phyloP scores from a whole-genome alignment of 2,113 vertebrate species.

The Sciurus niger region DNA sequence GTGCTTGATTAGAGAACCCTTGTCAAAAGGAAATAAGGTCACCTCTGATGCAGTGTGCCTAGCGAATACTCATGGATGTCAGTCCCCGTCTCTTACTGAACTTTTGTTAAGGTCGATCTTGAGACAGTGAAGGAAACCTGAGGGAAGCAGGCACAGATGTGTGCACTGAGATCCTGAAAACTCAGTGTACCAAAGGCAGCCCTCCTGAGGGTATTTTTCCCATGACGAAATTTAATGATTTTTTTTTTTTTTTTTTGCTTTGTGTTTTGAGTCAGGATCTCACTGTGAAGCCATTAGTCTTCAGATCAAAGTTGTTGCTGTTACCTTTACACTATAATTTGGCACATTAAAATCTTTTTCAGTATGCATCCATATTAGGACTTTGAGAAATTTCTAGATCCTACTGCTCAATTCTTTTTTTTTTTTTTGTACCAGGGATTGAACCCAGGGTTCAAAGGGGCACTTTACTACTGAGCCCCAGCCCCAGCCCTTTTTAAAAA shows the following conservation, averaged over 20 bases:
- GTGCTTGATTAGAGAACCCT: neutral
- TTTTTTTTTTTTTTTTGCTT: no score
- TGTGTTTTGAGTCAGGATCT: neutral
- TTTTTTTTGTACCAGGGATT: no score
- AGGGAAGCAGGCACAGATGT: neutral
- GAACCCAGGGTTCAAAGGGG: no score
- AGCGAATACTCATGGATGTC: neutral
- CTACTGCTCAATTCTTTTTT: neutral
- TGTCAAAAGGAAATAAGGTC: neutral
- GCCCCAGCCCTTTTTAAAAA: no score
- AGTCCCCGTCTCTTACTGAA: neutral
- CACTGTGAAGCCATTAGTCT: neutral
- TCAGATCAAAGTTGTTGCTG: neutral
- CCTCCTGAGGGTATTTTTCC: neutral
- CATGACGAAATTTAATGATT: neutral
- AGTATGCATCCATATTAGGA: neutral
- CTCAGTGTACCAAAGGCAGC: neutral
- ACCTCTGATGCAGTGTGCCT: neutral
- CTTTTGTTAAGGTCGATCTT: neutral
- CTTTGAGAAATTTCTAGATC: slow-evolving; percentile 43
- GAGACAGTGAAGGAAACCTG: neutral
- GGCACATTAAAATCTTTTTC: neutral
- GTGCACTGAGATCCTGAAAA: neutral
- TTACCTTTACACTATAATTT: neutral
- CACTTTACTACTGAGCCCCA: no score